Evolutionary conservation across 2,797 vertebrate genomes (phyloP).

Genomic region (Acipenser ruthenus): DNA sequence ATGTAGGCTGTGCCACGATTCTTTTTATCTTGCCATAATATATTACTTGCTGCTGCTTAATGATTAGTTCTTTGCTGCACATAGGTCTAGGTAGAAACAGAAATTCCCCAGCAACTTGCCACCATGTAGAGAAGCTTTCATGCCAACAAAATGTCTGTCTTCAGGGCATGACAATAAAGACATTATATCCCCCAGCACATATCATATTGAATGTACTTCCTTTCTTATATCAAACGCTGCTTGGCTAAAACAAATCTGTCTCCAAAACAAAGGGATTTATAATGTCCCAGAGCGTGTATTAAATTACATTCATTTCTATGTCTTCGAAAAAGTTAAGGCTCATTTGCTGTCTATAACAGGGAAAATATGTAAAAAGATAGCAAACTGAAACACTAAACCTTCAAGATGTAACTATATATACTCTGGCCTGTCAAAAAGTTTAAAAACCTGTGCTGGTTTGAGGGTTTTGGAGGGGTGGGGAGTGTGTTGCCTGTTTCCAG

Average conservation of each 20-base stretch:
- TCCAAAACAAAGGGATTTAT: not conserved
- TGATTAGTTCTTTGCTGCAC: slow-evolving; percentile 23
- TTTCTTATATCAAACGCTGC: slow-evolving; percentile 6
- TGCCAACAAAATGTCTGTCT: not conserved
- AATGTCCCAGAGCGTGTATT: not conserved
- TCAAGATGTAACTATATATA: not conserved
- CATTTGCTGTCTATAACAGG: too few relatives aligned
- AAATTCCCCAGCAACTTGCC: slow-evolving; percentile 2
- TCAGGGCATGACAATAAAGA: not conserved
- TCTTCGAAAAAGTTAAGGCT: not conserved
- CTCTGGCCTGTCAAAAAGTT: not conserved
- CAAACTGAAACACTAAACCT: too few relatives aligned
- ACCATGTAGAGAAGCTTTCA: slow-evolving; percentile 5
- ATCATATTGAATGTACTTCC: slow-evolving; percentile 10
- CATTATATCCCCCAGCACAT: not conserved
- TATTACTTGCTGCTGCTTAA: slow-evolving; percentile 13
- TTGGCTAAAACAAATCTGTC: not conserved
- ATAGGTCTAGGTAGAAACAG: slow-evolving; percentile 12
- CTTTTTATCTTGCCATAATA: slow-evolving; percentile 15
- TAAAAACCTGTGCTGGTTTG: not conserved
- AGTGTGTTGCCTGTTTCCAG: too few relatives aligned
- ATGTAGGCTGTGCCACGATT: not conserved
- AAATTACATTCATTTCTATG: not conserved
- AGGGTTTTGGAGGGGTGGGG: too few relatives aligned
- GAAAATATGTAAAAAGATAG: too few relatives aligned